Conservation (phyloP, 2,113 vertebrate genomes). For the Thoracochromis brauschi region DNA sequence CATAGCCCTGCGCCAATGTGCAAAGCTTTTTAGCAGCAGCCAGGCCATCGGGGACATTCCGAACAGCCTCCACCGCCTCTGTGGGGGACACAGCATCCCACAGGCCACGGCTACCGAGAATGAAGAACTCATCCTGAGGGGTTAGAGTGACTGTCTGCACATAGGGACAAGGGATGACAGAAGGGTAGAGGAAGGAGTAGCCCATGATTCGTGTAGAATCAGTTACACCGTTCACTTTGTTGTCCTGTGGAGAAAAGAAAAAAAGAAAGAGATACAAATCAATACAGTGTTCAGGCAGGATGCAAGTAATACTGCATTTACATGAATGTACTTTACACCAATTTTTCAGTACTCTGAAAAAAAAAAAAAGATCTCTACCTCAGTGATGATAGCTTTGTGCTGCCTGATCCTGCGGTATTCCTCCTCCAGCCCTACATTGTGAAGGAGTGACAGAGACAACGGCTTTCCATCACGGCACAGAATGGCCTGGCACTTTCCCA, state of each 20-base stretch:
- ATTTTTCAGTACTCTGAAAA: not conserved
- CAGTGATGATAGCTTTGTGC: conserved; percentile 93
- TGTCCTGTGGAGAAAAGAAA: conserved; percentile 76
- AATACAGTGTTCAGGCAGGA: not conserved
- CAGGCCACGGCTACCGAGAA: conserved; percentile 91
- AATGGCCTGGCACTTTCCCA: conserved; percentile 94
- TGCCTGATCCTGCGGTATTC: conserved; percentile 85
- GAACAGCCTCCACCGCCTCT: conserved; percentile 87
- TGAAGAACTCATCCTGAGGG: conserved; percentile 92
- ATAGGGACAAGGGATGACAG: conserved; percentile 87
- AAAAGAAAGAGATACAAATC: not conserved
- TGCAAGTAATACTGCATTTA: not conserved
- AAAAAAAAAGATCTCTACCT: conserved; percentile 69
- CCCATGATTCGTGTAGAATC: conserved; percentile 96
- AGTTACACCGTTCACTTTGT: conserved; percentile 96
- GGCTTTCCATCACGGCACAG: conserved; percentile 92
- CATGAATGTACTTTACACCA: not conserved
- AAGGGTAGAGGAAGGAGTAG: conserved; percentile 95
- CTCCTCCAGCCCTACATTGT: conserved; percentile 84
- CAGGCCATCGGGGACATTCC: conserved; percentile 86
- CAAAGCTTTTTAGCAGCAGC: conserved; percentile 95
- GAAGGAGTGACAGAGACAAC: conserved; percentile 83
- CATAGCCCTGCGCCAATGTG: conserved; percentile 92
- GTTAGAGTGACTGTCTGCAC: conserved; percentile 90
- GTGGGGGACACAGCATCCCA: conserved; percentile 85